A percentile compares a stretch with the other conserved stretches of the same genome.
These are phyloP conservation scores for Zosterops pallidus DNA, from an alignment of 2,113 vertebrate species.

Conservation along the genomic window DNA sequence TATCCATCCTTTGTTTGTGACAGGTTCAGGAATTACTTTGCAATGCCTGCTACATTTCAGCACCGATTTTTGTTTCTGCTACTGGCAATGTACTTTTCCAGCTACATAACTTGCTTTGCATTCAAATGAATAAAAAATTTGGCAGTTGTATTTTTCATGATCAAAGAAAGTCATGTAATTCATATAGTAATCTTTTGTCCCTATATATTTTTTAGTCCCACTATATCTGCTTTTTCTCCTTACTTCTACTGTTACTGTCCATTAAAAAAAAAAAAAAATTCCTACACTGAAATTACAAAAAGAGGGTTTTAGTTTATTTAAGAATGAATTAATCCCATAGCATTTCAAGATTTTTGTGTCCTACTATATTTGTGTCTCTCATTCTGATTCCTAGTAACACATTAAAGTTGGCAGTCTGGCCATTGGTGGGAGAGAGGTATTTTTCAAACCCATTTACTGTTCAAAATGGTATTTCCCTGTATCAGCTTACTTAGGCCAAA, in stretches of 20 bases:
- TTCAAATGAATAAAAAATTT: neutral
- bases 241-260: neutral
- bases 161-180: neutral
- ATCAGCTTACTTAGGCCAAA: neutral
- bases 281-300: neutral
- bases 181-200: neutral
- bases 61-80: neutral
- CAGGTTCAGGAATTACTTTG: constrained; percentile 6
- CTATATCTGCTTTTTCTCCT: neutral
- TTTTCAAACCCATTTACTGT: neutral
- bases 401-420: neutral
- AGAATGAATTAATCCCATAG: neutral
- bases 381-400: neutral
- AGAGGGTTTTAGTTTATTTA: neutral
- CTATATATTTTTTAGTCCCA: neutral
- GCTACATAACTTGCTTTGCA: neutral
- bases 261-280: neutral
- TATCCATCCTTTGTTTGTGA: neutral
- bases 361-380: neutral
- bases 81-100: neutral
- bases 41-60: neutral
- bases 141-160: neutral
- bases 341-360: neutral
- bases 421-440: neutral
- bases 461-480: neutral